Evolutionary conservation across 1,140 invertebrate genomes (phyloP).

Genomic region (Paraescarpia echinospica): DNA sequence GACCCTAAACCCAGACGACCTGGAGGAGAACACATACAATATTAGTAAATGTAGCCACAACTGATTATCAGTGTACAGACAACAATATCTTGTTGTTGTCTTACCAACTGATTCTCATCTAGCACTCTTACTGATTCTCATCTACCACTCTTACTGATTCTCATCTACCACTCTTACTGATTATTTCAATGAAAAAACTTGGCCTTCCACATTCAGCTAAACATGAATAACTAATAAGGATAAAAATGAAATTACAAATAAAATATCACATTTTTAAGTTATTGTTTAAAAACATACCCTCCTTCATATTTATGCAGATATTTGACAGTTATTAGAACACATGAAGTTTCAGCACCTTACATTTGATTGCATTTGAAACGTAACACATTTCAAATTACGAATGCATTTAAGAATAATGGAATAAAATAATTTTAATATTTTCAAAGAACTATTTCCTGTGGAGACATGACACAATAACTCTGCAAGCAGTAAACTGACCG

Average conservation of each 20-base stretch:
- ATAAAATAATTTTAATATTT: background rate
- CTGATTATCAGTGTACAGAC: background rate
- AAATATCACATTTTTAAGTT: too few relatives aligned
- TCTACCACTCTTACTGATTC: too few relatives aligned
- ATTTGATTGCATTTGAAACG: too few relatives aligned
- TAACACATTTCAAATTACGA: too few relatives aligned
- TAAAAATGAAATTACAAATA: too few relatives aligned
- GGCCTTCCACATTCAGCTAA: too few relatives aligned
- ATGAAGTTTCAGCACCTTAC: background rate
- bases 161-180: too few relatives aligned
- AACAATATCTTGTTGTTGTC: background rate
- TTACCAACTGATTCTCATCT: too few relatives aligned
- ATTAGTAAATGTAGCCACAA: background rate
- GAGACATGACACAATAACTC: background rate
- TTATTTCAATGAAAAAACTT: too few relatives aligned
- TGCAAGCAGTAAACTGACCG: slow-evolving; percentile 40
- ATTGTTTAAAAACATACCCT: too few relatives aligned
- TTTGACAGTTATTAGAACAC: background rate
- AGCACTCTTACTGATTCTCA: too few relatives aligned
- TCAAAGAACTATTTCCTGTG: background rate
- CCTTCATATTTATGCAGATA: background rate
- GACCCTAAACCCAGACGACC: slow-evolving; percentile 51
- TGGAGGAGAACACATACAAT: slow-evolving; percentile 23
- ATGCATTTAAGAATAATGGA: background rate
- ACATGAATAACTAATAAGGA: too few relatives aligned